phyloP scores from a whole-genome alignment of 2,888 invertebrate genomes.

The Synanthedon tipuliformis region DNA sequence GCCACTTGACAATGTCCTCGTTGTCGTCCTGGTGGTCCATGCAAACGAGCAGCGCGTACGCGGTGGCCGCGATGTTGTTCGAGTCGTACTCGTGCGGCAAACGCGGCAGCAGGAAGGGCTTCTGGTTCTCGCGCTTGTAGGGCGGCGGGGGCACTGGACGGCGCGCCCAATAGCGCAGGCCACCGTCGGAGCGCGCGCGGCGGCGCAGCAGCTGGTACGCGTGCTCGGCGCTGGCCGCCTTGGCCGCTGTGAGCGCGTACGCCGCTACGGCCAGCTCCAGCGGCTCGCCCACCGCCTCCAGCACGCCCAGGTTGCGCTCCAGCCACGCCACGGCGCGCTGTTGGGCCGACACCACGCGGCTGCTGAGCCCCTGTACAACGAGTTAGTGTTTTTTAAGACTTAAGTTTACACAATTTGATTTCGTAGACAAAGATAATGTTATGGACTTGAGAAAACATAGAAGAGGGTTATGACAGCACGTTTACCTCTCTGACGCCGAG shows the following conservation, averaged over 20 bases:
- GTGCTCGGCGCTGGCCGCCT: conserved; percentile 87
- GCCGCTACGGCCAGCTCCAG: conserved; percentile 91
- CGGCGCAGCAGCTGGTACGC: conserved; percentile 80
- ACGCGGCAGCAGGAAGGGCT: conserved; percentile 89
- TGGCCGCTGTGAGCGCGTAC: conserved; percentile 85
- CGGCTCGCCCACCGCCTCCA: conserved; percentile 78
- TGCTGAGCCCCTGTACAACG: conserved; percentile 72
- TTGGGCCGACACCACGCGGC: conserved; percentile 81
- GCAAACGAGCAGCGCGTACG: conserved; percentile 90
- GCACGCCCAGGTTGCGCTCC: conserved; percentile 82
- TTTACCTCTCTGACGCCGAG: conserved; percentile 51
- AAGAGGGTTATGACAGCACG: too few species aligned
- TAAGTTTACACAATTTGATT: conserved; percentile 1
- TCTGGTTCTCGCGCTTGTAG: conserved; percentile 89
- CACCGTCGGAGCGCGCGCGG: conserved; percentile 79
- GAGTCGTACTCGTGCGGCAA: conserved; percentile 90
- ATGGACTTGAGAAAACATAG: too few species aligned
- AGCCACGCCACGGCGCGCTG: conserved; percentile 83
- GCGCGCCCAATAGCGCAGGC: conserved; percentile 87
- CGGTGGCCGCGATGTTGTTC: conserved; percentile 92
- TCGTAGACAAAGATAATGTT: too few species aligned
- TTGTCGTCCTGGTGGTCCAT: conserved; percentile 87
- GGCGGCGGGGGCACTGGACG: conserved; percentile 84
- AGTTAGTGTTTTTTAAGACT: too few species aligned
- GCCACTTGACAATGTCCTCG: conserved; percentile 90